These are phyloP conservation scores for Apodemia mormo DNA, from an alignment of 2,888 invertebrate genomes.

Conservation along the genomic window DNA sequence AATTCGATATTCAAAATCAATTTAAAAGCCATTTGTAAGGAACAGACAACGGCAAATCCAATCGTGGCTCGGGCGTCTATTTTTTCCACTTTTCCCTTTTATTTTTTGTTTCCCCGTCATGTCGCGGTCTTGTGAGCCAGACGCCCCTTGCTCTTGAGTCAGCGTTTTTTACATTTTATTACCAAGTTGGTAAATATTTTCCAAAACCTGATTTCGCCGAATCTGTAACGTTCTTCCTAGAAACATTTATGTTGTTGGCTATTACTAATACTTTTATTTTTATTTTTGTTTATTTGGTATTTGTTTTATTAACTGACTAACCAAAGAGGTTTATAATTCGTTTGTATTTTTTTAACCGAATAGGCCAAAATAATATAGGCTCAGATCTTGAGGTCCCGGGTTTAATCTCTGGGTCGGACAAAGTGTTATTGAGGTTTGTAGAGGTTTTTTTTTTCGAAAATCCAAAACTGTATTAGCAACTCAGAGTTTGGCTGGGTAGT, in stretches of 20 bases:
- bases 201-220: constrained; percentile 62
- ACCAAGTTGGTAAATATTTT: constrained; percentile 78
- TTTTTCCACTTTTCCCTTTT: constrained; percentile 58
- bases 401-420: too few species aligned
- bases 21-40: constrained; percentile 78
- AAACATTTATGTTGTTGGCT: constrained; percentile 30
- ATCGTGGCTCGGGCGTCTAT: constrained; percentile 70
- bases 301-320: too few species aligned
- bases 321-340: too few species aligned
- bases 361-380: too few species aligned
- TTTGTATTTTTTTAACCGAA: too few species aligned
- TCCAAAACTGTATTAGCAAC: too few species aligned
- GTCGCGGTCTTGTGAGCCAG: constrained; percentile 76
- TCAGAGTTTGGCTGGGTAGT: too few species aligned
- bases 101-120: constrained; percentile 67
- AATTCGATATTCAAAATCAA: constrained; percentile 73
- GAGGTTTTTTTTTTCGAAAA: too few species aligned
- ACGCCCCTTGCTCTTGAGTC: constrained; percentile 78
- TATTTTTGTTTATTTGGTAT: too few species aligned
- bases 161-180: constrained; percentile 77
- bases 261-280: neutral
- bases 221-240: constrained; percentile 51
- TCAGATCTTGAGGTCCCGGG: too few species aligned
- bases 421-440: too few species aligned
- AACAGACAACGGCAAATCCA: constrained; percentile 79